Percentiles rank a stretch among this genome's conserved stretches.
phyloP scores from a whole-genome alignment of 2,888 invertebrate species.

The Parasteatoda lunata region DNA sequence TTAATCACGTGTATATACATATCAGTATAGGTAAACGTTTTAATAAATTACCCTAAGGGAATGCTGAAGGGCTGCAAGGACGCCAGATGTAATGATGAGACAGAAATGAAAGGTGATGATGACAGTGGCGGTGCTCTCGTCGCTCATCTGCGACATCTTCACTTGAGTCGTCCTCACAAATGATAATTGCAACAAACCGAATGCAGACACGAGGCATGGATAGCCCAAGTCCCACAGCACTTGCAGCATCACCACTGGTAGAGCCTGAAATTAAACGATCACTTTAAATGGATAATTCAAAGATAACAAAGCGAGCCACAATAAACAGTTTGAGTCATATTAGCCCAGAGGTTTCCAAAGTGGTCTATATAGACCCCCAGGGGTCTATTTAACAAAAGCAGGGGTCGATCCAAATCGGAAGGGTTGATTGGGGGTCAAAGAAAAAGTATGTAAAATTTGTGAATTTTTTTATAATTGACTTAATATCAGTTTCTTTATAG shows the following conservation, averaged over 20 bases:
- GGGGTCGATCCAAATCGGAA: too few relatives aligned
- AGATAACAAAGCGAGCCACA: too few relatives aligned
- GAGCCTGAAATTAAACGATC: conserved; percentile 9
- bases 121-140: conserved; percentile 77
- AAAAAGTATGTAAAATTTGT: too few relatives aligned
- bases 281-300: too few relatives aligned
- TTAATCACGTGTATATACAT: neutral
- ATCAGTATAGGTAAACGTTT: neutral
- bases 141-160: conserved; percentile 76
- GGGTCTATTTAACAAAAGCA: too few relatives aligned
- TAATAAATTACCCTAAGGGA: conserved; percentile 71
- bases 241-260: conserved; percentile 76
- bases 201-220: conserved; percentile 78
- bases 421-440: too few relatives aligned
- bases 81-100: conserved; percentile 76
- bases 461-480: too few relatives aligned
- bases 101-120: conserved; percentile 78
- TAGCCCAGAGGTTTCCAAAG: too few relatives aligned
- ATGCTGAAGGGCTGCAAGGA: conserved; percentile 75
- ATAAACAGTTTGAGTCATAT: too few relatives aligned
- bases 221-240: conserved; percentile 78
- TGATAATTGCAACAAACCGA: conserved; percentile 78
- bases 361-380: too few relatives aligned
- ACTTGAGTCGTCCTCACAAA: conserved; percentile 78
- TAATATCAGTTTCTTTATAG: too few relatives aligned